These are phyloP conservation scores for Orthosia gothica DNA, from an alignment of 2,888 invertebrate genomes.

Conservation along the genomic window DNA sequence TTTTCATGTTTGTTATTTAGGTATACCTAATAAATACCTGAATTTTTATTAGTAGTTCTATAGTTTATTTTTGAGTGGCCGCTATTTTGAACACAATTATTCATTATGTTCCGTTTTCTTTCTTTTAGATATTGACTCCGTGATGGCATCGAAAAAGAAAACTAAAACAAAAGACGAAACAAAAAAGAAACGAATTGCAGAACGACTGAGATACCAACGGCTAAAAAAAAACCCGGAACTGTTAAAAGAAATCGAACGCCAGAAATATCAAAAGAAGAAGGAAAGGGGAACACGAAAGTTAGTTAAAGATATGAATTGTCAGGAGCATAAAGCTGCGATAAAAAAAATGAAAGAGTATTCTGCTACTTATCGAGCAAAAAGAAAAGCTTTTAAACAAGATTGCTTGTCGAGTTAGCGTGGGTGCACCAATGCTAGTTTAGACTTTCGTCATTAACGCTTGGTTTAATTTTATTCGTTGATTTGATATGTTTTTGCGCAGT, in stretches of 20 bases:
- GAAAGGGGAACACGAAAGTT: no score
- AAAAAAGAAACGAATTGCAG: conserved; percentile 9
- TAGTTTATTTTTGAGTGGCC: no score
- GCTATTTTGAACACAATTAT: no score
- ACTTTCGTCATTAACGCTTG: no score
- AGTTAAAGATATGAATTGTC: no score
- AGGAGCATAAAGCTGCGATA: no score
- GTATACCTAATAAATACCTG: neutral
- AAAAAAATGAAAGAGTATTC: no score
- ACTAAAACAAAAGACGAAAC: neutral
- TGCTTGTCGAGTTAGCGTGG: neutral
- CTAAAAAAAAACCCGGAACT: conserved; percentile 7
- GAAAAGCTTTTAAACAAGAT: no score
- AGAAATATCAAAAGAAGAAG: conserved; percentile 12
- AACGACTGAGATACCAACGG: conserved; percentile 2
- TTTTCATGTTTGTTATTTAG: no score
- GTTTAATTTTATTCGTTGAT: no score
- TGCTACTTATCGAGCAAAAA: no score
- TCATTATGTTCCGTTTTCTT: neutral
- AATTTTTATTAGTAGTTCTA: neutral
- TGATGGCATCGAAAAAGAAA: conserved; percentile 5
- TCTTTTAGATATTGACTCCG: neutral
- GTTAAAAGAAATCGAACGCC: conserved; percentile 16
- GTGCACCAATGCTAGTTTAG: no score
- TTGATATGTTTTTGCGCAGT: neutral